Evolutionary conservation across 2,888 invertebrate species (phyloP).

Genomic region (Cephalotes varians): DNA sequence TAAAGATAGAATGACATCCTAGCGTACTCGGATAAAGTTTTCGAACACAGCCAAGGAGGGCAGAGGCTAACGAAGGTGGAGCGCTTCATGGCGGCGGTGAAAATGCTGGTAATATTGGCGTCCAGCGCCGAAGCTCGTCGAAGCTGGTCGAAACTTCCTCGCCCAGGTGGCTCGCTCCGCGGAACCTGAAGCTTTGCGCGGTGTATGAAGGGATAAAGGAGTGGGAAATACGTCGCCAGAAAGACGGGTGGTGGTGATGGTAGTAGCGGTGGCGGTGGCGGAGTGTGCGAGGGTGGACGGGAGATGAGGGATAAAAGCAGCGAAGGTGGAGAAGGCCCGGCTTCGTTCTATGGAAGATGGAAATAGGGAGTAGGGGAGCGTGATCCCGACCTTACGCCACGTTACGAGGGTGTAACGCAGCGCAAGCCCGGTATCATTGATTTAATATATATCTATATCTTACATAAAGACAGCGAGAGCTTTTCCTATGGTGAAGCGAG

Average conservation of each 20-base stretch:
- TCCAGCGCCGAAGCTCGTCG: not conserved
- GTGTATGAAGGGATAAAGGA: constrained; percentile 12
- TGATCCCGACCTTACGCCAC: constrained; percentile 83
- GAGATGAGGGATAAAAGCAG: constrained; percentile 43
- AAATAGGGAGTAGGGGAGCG: constrained; percentile 33
- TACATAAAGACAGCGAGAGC: constrained; percentile 61
- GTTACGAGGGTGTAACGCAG: constrained; percentile 76
- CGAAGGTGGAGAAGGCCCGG: constrained; percentile 34
- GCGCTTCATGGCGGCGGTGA: not conserved
- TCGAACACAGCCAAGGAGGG: too few species aligned
- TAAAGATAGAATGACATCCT: too few species aligned
- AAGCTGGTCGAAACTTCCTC: not conserved
- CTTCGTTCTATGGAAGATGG: constrained; percentile 54
- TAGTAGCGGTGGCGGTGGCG: not conserved
- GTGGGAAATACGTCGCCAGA: constrained; percentile 31
- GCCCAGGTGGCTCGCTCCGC: not conserved
- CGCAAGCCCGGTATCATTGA: constrained; percentile 85
- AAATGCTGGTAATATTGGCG: not conserved
- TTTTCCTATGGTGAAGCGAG: constrained; percentile 41
- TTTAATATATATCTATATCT: constrained; percentile 79
- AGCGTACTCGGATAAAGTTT: too few species aligned
- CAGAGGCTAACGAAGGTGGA: not conserved
- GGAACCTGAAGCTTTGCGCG: not conserved
- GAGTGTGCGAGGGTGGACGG: not conserved
- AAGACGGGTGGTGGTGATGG: not conserved